Percentiles rank a stretch among this genome's conserved stretches.
Evolutionary conservation across 2,113 vertebrate genomes (phyloP).

Genomic region (Hemichromis elongatus): DNA sequence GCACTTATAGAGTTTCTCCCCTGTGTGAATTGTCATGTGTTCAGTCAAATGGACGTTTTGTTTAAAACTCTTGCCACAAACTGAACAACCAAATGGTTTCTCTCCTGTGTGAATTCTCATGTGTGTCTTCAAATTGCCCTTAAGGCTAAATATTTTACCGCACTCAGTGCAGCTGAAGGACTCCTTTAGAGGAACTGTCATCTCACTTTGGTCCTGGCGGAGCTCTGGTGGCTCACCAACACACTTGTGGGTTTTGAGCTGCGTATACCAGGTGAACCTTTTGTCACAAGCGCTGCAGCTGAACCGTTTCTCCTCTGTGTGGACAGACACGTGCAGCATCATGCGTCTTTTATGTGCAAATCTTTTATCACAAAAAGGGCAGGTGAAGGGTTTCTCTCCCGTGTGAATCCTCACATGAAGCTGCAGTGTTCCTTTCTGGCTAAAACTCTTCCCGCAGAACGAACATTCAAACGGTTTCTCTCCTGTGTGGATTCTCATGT

Average conservation of each 20-base stretch:
- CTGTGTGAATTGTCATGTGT: slow-evolving; percentile 4
- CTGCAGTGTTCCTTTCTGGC: slow-evolving; percentile 15
- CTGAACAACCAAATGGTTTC: not conserved
- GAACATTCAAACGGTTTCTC: slow-evolving; percentile 44
- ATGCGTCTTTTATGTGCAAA: slow-evolving; percentile 11
- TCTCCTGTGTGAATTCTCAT: slow-evolving; percentile 32
- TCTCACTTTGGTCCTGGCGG: not conserved
- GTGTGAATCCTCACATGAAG: not conserved
- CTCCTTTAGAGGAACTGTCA: not conserved
- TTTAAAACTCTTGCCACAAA: not conserved
- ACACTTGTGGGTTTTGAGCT: slow-evolving; percentile 31
- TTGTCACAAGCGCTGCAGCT: not conserved
- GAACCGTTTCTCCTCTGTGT: slow-evolving; percentile 25
- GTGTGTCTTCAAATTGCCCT: slow-evolving; percentile 20
- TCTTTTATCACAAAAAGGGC: not conserved
- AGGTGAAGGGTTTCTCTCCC: slow-evolving; percentile 7
- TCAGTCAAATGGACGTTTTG: not conserved
- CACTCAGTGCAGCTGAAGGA: not conserved
- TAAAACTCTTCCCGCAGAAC: slow-evolving; percentile 71
- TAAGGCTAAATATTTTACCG: not conserved
- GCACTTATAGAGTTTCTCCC: slow-evolving; percentile 9
- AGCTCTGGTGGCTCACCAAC: not conserved
- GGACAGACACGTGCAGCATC: slow-evolving; percentile 30
- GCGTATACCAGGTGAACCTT: slow-evolving; percentile 14
- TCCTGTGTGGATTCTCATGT: slow-evolving; percentile 19